Evolutionary conservation across 2,888 invertebrate genomes (phyloP).

Genomic region (Meliscaeva auricollis): DNA sequence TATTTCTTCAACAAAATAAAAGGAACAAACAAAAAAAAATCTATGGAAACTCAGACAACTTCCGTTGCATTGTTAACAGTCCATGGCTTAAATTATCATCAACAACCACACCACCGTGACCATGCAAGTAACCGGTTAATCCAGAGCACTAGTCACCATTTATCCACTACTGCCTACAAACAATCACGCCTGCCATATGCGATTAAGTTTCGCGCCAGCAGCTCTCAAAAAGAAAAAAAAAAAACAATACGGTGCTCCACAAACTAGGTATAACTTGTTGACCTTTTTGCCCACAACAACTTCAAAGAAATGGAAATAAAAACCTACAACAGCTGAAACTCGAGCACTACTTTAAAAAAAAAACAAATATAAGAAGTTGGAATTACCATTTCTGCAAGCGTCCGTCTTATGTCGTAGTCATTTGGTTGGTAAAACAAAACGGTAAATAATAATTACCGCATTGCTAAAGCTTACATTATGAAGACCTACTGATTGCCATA

Average conservation of each 20-base stretch:
- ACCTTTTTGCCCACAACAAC: constrained; percentile 70
- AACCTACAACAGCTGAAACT: constrained; percentile 42
- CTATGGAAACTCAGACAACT: constrained; percentile 46
- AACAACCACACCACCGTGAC: constrained; percentile 68
- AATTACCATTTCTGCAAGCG: constrained; percentile 59
- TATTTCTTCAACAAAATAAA: not conserved
- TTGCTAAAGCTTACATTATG: constrained; percentile 11
- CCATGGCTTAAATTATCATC: constrained; percentile 57
- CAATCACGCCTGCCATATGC: constrained; percentile 44
- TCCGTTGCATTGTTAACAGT: constrained; percentile 70
- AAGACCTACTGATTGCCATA: constrained; percentile 40
- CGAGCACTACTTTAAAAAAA: constrained; percentile 7
- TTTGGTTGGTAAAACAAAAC: constrained; percentile 45
- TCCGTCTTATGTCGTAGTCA: not conserved
- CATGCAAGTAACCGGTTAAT: constrained; percentile 74
- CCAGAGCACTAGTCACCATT: constrained; percentile 68
- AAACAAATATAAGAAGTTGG: constrained; percentile 7
- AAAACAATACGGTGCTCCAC: constrained; percentile 40
- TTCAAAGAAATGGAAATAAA: constrained; percentile 17
- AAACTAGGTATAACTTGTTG: constrained; percentile 65
- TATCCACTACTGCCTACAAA: constrained; percentile 39
- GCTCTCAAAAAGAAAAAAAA: constrained; percentile 7
- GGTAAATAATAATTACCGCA: constrained; percentile 47
- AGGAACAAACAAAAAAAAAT: not conserved
- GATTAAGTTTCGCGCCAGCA: constrained; percentile 65